Base-by-base conservation (phyloP, 1,140 invertebrate species). In the Aphelinus certus region DNA sequence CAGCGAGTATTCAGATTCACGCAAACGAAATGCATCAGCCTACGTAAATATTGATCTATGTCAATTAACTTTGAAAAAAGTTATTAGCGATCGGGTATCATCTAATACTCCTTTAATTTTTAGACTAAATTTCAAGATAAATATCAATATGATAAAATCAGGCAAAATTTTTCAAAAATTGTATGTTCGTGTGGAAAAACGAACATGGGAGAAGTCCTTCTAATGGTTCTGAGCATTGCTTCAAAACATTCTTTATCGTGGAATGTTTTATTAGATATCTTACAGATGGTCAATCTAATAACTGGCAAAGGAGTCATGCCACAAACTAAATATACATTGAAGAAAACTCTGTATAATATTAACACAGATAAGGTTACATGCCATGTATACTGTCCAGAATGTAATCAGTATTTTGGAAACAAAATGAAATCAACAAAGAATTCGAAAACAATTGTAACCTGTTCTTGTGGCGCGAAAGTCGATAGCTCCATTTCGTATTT, bases 351-450 rank as follows among this genome's bases (percentile, higher is more conserved):
- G 7, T 45, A 51, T 47, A 42, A 51, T 53, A 7, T 66, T 1
- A 53, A 10, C 53, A 66, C 47, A 42, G 49, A 53, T 26, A 26
- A 9, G 0, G 7, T 66, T 26, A 56, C 45, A 43, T 67, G 56
- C 7, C 65, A 67, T n/a, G 56, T 7, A 3, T 2, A 56, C 1
- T 67, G 65, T n/a, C 26, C 6, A 3, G 4, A 45, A 45, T 67
- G 65, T 57, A 42, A 67, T 10, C 26, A 56, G 26, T 67, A 67
- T 57, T n/a, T 67, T 43, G 53, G 65, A 56, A 26, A 26, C 43
- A 2, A 5, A 9, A 45, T 26, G 43, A 67, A n/a, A 47, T 7
- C 43, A 3, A 26, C 26, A 0, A 26, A 26, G 26, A 26, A 26
- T 26, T 26, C 26, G 26, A 67, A 67, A 45, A 49, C 43, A 45